Evolutionary conservation across 2,888 invertebrate species (phyloP).

Genomic region (Thysanoteuthis rhombus): DNA sequence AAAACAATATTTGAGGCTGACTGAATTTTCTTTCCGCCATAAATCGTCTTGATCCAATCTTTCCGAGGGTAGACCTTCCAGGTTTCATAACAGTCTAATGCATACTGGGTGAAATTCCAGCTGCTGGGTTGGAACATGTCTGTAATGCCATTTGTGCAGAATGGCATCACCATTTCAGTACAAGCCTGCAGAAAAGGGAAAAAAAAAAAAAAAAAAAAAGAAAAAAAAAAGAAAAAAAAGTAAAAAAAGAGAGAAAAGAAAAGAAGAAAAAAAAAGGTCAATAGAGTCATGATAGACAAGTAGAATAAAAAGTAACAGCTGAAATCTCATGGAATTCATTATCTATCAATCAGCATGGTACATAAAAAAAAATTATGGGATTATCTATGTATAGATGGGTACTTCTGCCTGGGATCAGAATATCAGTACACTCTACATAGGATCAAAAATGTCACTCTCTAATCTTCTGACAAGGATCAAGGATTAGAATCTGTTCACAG

Average conservation of each 20-base stretch:
- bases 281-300: too few species aligned
- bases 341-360: too few species aligned
- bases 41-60: constrained; percentile 78
- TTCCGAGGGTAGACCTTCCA: constrained; percentile 78
- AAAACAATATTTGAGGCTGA: constrained; percentile 74
- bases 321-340: too few species aligned
- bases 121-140: constrained; percentile 84
- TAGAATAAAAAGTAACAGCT: too few species aligned
- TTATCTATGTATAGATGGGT: too few species aligned
- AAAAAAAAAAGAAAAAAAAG: background rate
- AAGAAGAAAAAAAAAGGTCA: background rate
- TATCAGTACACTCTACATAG: too few species aligned
- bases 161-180: constrained; percentile 97
- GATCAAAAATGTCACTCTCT: too few species aligned
- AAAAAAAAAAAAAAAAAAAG: background rate
- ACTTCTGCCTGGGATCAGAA: too few species aligned
- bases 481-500: too few species aligned
- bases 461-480: too few species aligned
- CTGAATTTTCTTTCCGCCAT: constrained; percentile 81
- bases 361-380: too few species aligned
- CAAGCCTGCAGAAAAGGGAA: constrained; percentile 80
- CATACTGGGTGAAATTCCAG: constrained; percentile 76
- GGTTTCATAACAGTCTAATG: constrained; percentile 77
- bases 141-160: constrained; percentile 79
- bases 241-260: too few species aligned